Conservation (phyloP, 2,888 invertebrate genomes). For the Xylocampa areola region DNA sequence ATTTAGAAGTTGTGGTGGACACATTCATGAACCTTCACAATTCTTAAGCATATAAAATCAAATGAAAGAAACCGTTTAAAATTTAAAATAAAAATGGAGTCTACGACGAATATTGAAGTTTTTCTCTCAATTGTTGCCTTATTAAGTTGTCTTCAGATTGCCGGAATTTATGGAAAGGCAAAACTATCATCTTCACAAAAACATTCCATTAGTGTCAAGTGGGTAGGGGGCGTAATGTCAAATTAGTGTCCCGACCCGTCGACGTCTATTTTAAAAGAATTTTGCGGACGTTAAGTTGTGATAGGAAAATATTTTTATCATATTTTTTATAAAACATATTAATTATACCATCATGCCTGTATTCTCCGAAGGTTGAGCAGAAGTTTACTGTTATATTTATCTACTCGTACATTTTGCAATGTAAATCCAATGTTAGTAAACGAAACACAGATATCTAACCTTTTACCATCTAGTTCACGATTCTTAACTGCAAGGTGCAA, state of each 20-base stretch:
- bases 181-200: conserved; percentile 60
- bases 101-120: conserved; percentile 19
- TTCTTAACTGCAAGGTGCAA: no score
- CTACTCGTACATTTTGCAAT: no score
- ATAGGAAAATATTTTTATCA: conserved; percentile 16
- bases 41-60: neutral
- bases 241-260: conserved; percentile 65
- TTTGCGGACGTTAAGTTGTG: conserved; percentile 25
- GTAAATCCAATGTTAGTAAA: no score
- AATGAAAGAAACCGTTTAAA: conserved; percentile 19
- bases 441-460: no score
- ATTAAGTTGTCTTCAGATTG: conserved; percentile 51
- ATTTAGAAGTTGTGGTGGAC: no score
- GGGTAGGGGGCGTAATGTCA: conserved; percentile 58
- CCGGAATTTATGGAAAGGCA: conserved; percentile 50
- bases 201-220: conserved; percentile 64
- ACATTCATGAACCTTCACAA: no score
- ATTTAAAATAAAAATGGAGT: conserved; percentile 25
- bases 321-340: conserved; percentile 10
- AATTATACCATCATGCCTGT: no score
- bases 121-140: conserved; percentile 38
- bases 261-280: conserved; percentile 53
- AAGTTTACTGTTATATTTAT: no score
- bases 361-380: no score
- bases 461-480: no score